A percentile compares a stretch with the other conserved stretches of the same genome.
phyloP scores from a whole-genome alignment of 2,113 vertebrate species.

The Puffinus mauretanicus region DNA sequence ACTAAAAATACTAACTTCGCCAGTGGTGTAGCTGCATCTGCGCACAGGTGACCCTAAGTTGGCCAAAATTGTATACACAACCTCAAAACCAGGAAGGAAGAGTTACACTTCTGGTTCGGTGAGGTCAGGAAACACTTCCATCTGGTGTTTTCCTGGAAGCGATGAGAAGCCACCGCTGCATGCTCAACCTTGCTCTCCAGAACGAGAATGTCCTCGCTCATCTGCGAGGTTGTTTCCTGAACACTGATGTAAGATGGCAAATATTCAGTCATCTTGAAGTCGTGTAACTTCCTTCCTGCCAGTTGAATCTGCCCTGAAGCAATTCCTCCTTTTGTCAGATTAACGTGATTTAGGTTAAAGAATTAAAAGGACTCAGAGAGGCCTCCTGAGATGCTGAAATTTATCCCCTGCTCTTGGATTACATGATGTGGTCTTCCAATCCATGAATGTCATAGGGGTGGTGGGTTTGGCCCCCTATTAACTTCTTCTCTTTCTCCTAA shows the following conservation, averaged over 20 bases:
- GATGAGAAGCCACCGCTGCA: rapidly evolving
- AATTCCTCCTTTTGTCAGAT: background rate
- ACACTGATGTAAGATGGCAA: background rate
- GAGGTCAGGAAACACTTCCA: too few relatives aligned
- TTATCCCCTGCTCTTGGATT: background rate
- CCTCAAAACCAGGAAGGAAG: background rate
- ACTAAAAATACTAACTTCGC: background rate
- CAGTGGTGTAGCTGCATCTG: background rate
- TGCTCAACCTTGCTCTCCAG: background rate
- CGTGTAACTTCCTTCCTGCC: background rate
- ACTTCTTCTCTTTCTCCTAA: background rate
- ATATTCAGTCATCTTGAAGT: background rate
- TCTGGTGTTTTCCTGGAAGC: background rate
- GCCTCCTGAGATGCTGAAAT: background rate
- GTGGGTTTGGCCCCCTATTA: background rate
- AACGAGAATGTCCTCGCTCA: background rate
- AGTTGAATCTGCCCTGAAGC: background rate
- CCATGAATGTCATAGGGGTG: too few relatives aligned
- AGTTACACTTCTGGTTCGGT: background rate
- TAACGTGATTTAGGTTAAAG: background rate
- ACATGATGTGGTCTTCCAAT: rapidly evolving
- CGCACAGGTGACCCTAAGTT: background rate
- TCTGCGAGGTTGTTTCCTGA: background rate
- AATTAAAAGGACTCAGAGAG: background rate
- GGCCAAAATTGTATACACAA: background rate